Base-by-base conservation (phyloP, 64 coral and sea anemone species). In the Actinia tenebrosa region DNA sequence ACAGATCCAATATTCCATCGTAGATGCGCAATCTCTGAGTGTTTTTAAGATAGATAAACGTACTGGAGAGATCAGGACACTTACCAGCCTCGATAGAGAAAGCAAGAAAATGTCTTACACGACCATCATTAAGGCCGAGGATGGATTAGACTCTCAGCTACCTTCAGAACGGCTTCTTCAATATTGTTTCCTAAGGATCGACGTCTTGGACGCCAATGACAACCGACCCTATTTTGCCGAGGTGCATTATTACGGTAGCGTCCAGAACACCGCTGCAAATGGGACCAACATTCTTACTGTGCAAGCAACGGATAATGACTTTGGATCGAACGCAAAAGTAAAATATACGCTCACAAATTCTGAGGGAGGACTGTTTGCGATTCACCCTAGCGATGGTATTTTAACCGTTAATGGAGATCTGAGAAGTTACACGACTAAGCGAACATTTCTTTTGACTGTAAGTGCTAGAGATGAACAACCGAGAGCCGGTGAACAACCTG, bases 51-150 rank as follows among this genome's bases (percentile, higher is more conserved):
- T 96, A 58, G 83, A 96, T 47, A 87, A 84, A 16, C 60, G 75
- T 64, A 93, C 94, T 18, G 94, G 94, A 19, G 82, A 86, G 25
- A 91, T 96, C 11, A 84, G 69, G 1, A 96, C 91, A 5, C 2
- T 91, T 30, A 68, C 71, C 10, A 89, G 85, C 7, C 86, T 96
- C 17, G 94, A 96, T 60, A 62, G 94, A 44, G 94, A 96, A 68
- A 53, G 19, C 14, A 80, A 63, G 20, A 84, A 84, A 37, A 37
- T 4, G 3, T 81, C 44, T 1, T 45, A 53, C 22, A 19, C 44
- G 3, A 46, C 90, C 18, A 93, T 91, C 46, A 63, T 96, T 50
- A 87, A 87, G 11, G 94, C 91, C 7, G 94, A 96, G 60, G 94
- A 96, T 78, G 94, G 94, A 1, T 84, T 87, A 2, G 71, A 87